Conservation (phyloP, 2,888 invertebrate genomes). For the Brenthis daphne region DNA sequence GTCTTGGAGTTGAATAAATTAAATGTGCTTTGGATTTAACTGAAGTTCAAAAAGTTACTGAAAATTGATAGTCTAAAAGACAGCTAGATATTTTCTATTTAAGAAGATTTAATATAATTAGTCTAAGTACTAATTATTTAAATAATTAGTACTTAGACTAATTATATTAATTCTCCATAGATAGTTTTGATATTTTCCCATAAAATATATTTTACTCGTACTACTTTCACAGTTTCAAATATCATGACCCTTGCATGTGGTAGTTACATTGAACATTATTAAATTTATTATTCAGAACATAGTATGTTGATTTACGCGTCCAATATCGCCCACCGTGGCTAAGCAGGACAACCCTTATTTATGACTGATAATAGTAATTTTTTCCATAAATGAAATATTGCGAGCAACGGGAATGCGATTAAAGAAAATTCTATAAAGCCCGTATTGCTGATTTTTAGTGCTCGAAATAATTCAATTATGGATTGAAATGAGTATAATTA, state of each 20-base stretch:
- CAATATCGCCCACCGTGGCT: conserved; percentile 29
- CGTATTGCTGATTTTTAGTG: not conserved
- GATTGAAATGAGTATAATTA: not conserved
- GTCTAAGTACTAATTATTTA: too few relatives aligned
- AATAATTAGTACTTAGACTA: too few relatives aligned
- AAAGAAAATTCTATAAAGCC: conserved; percentile 49
- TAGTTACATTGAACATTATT: conserved; percentile 9
- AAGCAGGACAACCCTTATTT: conserved; percentile 38
- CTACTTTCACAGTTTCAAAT: not conserved
- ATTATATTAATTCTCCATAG: too few relatives aligned
- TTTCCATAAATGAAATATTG: conserved; percentile 50
- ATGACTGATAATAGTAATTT: conserved; percentile 55
- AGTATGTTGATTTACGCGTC: conserved; percentile 26
- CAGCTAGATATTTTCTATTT: too few relatives aligned
- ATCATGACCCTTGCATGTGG: not conserved
- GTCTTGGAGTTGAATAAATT: too few relatives aligned
- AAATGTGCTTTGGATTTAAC: too few relatives aligned
- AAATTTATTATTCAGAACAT: conserved; percentile 21
- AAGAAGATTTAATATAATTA: too few relatives aligned
- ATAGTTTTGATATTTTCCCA: not conserved
- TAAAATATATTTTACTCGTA: not conserved
- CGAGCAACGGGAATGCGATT: conserved; percentile 45
- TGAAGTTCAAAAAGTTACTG: too few relatives aligned
- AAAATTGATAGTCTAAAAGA: too few relatives aligned
- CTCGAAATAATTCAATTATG: not conserved